Evolutionary conservation across 2,888 invertebrate genomes (phyloP).

Genomic region (Idaea dimidiata): DNA sequence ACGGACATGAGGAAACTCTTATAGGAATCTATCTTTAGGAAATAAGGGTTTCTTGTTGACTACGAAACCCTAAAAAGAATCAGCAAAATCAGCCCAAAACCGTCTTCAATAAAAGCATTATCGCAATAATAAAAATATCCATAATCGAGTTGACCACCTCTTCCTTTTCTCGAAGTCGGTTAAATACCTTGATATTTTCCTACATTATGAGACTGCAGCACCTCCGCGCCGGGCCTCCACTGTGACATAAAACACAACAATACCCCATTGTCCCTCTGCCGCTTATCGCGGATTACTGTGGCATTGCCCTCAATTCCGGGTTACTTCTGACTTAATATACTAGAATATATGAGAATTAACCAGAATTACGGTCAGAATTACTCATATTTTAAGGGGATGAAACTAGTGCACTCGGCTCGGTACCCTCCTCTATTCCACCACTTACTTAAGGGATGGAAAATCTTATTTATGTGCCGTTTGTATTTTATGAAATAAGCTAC

Average conservation of each 20-base stretch:
- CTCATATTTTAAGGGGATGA: neutral
- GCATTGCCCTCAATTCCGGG: slow-evolving; percentile 19
- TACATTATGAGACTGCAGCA: neutral
- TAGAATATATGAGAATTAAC: neutral
- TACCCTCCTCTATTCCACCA: neutral
- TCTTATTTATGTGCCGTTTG: neutral
- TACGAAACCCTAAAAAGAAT: no score
- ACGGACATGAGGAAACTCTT: no score
- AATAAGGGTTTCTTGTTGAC: no score
- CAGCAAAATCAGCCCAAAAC: no score
- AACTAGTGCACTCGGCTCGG: neutral
- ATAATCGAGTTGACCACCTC: no score
- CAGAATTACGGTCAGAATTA: neutral
- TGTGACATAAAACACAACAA: slow-evolving; percentile 19
- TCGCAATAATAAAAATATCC: no score
- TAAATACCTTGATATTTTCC: neutral
- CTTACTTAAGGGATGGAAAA: neutral
- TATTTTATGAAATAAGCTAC: neutral
- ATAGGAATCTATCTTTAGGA: no score
- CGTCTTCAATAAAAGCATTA: no score
- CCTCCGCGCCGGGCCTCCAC: neutral
- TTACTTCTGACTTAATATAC: slow-evolving; percentile 8
- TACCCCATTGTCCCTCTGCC: slow-evolving; percentile 21
- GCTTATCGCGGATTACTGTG: slow-evolving; percentile 17
- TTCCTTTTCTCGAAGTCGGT: neutral